Evolutionary conservation across 2,888 invertebrate species (phyloP), one percentile per base, ranked within the genome.

Genomic region (Tenthredo amoena): DNA sequence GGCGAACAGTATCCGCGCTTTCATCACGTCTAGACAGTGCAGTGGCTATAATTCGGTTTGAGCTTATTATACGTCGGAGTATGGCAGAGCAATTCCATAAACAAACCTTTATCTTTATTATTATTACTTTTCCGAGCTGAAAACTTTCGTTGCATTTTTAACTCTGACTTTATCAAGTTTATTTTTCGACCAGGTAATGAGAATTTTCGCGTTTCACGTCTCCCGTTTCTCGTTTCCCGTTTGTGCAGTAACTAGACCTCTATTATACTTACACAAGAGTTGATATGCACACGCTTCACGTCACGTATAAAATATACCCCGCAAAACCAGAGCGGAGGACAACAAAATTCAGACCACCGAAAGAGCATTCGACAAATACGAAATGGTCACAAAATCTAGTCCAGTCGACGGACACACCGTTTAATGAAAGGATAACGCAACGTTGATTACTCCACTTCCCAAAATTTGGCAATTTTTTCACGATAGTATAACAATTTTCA

Each of bases 21-120:
- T 50, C 77, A 77, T 50, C 55, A 31, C 26, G 77, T 77, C 77
- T 77, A 77, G 77, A 77, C 55, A 77, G 18, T 77, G 34, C 47
- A 47, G 47, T 77, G 18, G 18, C 55, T 50, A 15, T 77, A 77
- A 77, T 77, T 34, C 34, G 15, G 31, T 50, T 77, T 34, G 1
- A 77, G 50, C 31, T 77, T 50, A 77, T 50, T 77, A 77, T 10
- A 47, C 50, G 10, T 7, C 1, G 10, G n/a, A 18, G n/a, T n/a
- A 50, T 55, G 12, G 10, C 47, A 55, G 31, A 50, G 37, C 50
- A 34, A 50, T 77, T 77, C 10, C 50, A 34, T 77, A 77, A 77
- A 77, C 77, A 34, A 31, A 34, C 50, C 77, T 31, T 77, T 77
- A 77, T 77, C 77, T 50, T 50, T 47, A 77, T 50, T 77, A 77